phyloP scores from a whole-genome alignment of 1,140 invertebrate genomes.

The Gonioctena quinquepunctata region DNA sequence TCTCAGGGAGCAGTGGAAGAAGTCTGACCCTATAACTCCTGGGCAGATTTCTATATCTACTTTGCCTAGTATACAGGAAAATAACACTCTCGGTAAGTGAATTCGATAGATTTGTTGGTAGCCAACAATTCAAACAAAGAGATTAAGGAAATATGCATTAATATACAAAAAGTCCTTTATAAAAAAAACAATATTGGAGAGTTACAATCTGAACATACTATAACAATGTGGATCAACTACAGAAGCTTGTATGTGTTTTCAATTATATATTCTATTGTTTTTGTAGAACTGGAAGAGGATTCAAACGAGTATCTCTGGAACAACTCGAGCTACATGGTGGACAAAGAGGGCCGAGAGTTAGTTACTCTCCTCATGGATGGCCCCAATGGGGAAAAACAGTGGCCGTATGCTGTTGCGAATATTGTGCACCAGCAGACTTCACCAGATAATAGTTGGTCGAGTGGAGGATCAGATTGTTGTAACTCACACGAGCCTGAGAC shows the following conservation, averaged over 20 bases:
- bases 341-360: conserved; percentile 59
- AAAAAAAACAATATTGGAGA: too few species aligned
- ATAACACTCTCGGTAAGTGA: conserved; percentile 68
- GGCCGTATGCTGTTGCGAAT: conserved; percentile 54
- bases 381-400: conserved; percentile 52
- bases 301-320: conserved; percentile 76
- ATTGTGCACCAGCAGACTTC: conserved; percentile 49
- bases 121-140: too few species aligned
- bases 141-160: too few species aligned
- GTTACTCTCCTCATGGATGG: conserved; percentile 55
- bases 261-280: too few species aligned
- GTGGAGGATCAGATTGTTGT: conserved; percentile 59
- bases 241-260: too few species aligned
- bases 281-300: conserved; percentile 76
- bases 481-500: conserved; percentile 55
- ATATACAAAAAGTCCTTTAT: too few species aligned
- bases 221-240: too few species aligned
- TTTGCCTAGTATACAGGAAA: conserved; percentile 72
- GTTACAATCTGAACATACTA: too few species aligned
- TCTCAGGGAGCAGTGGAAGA: conserved; percentile 58
- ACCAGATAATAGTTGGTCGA: conserved; percentile 68
- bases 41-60: conserved; percentile 65
- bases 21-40: conserved; percentile 34
- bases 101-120: too few species aligned
- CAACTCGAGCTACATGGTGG: conserved; percentile 64